Evolutionary conservation across 1,140 invertebrate genomes (phyloP), one percentile per base, ranked within the genome.

Genomic region (Trigoniulus corallinus): DNA sequence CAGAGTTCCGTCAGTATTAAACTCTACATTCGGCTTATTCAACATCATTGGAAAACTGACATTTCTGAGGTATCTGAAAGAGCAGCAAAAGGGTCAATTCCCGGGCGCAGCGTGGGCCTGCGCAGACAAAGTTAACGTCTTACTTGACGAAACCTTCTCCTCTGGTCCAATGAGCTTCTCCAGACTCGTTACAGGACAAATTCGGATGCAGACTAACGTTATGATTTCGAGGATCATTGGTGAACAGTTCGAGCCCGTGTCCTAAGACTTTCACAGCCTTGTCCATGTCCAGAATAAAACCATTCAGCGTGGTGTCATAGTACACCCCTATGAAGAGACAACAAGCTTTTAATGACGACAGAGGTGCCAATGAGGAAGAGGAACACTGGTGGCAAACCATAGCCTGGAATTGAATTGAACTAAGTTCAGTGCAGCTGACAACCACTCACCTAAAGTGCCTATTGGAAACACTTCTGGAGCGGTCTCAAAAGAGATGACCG

Each of bases 251-350:
- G 1, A 91, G 84, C 0, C 86, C 88, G 57, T 89, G 83, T 15
- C 84, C 86, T 63, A 88, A 92, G 47, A 92, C 86, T 63, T 86
- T 84, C 23, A 92, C 82, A 2, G 85, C 86, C 21, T 84, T 86
- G 2, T 84, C 81, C 39, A 92, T 88, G 62, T 89, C 84, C 53
- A 79, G 81, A 47, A 80, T 82, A 34, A 34, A 34, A 34, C 15
- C 29, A 7, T 34, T 15, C 29, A 34, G 29, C 4, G 7, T 44
- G 20, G 88, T 91, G 61, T 93, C 87, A 58, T 91, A 93, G 64
- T 93, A 86, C 0, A 92, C 85, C 51, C 84, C 84, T 88, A n/a
- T n/a, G n/a, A n/a, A n/a, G n/a, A n/a, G n/a, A n/a, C n/a, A n/a
- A n/a, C n/a, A n/a, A n/a, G n/a, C n/a, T n/a, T n/a, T n/a, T n/a